These are phyloP conservation scores for Hydrocynus forskahlii DNA, from an alignment of 2,797 vertebrate genomes.

Conservation along the genomic window DNA sequence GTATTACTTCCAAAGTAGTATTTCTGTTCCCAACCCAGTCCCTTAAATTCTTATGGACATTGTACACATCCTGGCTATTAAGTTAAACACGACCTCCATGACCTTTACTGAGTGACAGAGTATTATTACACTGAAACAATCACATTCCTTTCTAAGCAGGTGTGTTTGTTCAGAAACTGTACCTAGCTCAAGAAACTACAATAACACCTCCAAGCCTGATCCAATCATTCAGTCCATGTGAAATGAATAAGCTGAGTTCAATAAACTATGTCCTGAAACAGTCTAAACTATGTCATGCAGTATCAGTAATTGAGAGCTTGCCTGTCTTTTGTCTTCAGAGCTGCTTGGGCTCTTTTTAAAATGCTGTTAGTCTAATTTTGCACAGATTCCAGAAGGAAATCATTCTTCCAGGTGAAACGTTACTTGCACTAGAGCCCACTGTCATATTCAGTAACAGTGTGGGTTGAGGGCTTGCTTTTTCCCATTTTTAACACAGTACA, in stretches of 20 bases:
- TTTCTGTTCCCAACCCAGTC: no score
- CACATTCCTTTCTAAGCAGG: not conserved
- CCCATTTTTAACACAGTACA: no score
- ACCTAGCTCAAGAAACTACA: not conserved
- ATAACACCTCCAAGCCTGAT: not conserved
- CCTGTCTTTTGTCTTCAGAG: not conserved
- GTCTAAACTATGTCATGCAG: not conserved
- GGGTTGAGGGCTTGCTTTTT: not conserved
- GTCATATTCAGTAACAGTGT: not conserved
- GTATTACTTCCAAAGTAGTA: no score
- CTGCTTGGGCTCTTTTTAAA: not conserved
- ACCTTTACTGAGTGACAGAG: not conserved
- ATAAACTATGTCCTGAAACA: not conserved
- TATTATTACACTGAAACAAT: conserved; percentile 1
- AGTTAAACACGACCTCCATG: not conserved
- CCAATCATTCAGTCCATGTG: not conserved
- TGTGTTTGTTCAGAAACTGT: not conserved
- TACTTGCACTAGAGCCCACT: not conserved
- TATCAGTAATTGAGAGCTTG: not conserved
- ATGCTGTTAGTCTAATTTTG: not conserved
- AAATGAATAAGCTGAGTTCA: not conserved
- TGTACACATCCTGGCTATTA: not conserved
- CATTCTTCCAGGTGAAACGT: not conserved
- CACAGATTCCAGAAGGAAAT: not conserved
- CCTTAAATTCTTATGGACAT: no score